These are phyloP conservation scores for Eugnorisma glareosa DNA, from an alignment of 2,888 invertebrate genomes.

Conservation along the genomic window DNA sequence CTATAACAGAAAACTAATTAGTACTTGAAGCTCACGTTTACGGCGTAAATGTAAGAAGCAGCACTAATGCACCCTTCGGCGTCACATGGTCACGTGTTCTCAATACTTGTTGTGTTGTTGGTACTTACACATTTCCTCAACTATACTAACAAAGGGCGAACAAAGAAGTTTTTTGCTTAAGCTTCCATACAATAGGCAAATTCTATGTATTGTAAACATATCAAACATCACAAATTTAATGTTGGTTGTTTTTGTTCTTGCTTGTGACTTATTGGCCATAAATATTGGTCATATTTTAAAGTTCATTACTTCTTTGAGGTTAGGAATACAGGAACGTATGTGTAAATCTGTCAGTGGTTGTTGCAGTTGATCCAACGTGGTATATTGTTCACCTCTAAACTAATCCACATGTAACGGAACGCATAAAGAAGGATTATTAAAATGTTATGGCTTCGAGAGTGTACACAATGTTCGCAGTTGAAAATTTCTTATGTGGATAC, in stretches of 20 bases:
- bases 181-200: constrained; percentile 38
- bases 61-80: constrained; percentile 44
- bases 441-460: neutral
- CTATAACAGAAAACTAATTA: constrained; percentile 24
- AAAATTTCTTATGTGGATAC: neutral
- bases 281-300: constrained; percentile 31
- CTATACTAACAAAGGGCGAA: too few relatives aligned
- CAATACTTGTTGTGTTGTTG: constrained; percentile 40
- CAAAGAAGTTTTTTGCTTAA: constrained; percentile 54
- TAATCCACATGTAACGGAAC: neutral
- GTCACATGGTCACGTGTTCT: constrained; percentile 52
- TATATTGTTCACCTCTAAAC: neutral
- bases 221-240: constrained; percentile 29
- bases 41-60: constrained; percentile 39
- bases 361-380: constrained; percentile 1
- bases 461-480: neutral
- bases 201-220: constrained; percentile 40
- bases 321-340: neutral
- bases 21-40: constrained; percentile 41
- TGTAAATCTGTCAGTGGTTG: neutral
- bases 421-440: neutral
- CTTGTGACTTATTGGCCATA: constrained; percentile 9
- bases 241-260: constrained; percentile 24
- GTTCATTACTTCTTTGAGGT: neutral
- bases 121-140: constrained; percentile 52